Percentiles rank a stretch among this genome's conserved stretches.
Evolutionary conservation across 2,888 invertebrate genomes (phyloP).

Genomic region (Torymus auratus): DNA sequence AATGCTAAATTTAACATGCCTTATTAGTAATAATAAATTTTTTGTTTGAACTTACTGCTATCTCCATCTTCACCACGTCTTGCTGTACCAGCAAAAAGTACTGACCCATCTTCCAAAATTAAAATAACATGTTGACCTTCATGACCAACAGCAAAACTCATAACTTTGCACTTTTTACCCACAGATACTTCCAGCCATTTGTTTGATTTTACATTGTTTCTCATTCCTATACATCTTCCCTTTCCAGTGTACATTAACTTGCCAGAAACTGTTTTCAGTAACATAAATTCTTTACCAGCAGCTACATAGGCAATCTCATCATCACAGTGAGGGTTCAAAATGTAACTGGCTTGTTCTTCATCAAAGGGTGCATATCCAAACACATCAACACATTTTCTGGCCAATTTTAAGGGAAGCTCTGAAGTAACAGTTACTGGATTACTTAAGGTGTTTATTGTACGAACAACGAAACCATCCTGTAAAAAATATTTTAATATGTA

Average conservation of each 20-base stretch:
- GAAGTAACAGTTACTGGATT: conserved; percentile 80
- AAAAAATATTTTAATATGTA: conserved; percentile 28
- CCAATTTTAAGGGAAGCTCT: conserved; percentile 84
- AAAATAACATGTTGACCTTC: conserved; percentile 95
- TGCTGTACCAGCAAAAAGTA: conserved; percentile 90
- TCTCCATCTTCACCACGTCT: conserved; percentile 96
- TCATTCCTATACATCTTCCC: conserved; percentile 90
- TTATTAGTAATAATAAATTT: too few relatives aligned
- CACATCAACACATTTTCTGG: conserved; percentile 87
- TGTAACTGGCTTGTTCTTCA: conserved; percentile 79
- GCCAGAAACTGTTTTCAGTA: conserved; percentile 90
- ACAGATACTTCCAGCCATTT: conserved; percentile 83
- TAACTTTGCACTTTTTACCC: conserved; percentile 85
- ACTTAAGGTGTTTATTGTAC: conserved; percentile 82
- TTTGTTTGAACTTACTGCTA: conserved; percentile 78
- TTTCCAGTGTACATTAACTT: conserved; percentile 94
- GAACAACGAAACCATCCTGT: conserved; percentile 88
- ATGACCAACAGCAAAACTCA: conserved; percentile 92
- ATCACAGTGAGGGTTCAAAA: conserved; percentile 81
- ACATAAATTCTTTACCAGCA: conserved; percentile 93
- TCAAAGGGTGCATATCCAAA: conserved; percentile 86
- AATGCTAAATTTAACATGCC: too few relatives aligned
- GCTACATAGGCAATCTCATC: conserved; percentile 88
- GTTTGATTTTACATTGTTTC: conserved; percentile 80
- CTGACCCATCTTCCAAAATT: conserved; percentile 94